Evolutionary conservation across 2,888 invertebrate genomes (phyloP).

Genomic region (Oxycera nigricornis): DNA sequence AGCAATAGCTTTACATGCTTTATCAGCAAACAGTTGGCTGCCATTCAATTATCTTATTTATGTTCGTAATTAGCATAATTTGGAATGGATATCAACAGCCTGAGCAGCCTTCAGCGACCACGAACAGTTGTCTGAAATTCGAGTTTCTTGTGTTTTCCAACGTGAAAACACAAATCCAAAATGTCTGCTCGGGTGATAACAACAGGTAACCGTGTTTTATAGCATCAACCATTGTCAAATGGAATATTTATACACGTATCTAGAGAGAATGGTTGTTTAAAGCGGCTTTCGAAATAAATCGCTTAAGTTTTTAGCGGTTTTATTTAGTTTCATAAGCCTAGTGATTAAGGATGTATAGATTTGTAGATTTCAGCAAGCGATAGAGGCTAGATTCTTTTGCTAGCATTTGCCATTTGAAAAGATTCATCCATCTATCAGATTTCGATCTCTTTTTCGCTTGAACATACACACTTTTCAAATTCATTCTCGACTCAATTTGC

Average conservation of each 20-base stretch:
- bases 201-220: not conserved
- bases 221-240: not conserved
- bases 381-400: not conserved
- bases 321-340: no score
- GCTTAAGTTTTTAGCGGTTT: not conserved
- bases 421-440: not conserved
- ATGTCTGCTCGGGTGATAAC: not conserved
- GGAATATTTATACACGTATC: not conserved
- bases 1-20: not conserved
- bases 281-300: not conserved
- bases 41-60: constrained; percentile 18
- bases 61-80: not conserved
- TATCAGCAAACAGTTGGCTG: not conserved
- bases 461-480: not conserved
- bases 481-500: not conserved
- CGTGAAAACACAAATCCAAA: not conserved
- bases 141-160: not conserved
- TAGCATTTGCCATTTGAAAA: not conserved
- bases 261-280: not conserved
- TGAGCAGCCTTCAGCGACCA: not conserved
- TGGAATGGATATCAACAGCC: not conserved
- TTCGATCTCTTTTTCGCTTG: not conserved
- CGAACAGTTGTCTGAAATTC: not conserved
- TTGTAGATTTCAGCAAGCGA: no score
- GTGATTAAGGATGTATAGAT: no score